Percentiles rank a stretch among this genome's conserved stretches.
These are phyloP conservation scores for Pimephales promelas DNA, from an alignment of 2,113 vertebrate genomes.

Conservation along the genomic window DNA sequence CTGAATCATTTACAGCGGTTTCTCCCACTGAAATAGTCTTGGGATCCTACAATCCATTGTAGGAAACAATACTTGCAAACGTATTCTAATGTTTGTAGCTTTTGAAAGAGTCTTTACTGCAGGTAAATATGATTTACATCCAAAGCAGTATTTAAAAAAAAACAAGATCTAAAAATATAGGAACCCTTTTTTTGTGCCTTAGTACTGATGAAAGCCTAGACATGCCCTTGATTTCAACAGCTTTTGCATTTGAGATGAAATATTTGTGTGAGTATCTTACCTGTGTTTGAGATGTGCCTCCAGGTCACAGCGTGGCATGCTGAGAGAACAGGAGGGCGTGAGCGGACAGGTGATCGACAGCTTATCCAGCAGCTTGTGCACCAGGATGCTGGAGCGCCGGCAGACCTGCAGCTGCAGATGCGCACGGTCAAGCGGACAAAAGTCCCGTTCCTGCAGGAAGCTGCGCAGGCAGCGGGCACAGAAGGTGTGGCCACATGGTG, in stretches of 20 bases:
- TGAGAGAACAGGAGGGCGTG: conserved; percentile 84
- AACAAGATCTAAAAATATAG: no score
- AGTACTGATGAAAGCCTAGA: no score
- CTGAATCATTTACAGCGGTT: neutral
- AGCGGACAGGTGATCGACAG: conserved; percentile 90
- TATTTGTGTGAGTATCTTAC: conserved; percentile 69
- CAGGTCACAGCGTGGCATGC: conserved; percentile 94
- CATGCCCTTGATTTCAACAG: neutral
- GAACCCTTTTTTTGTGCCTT: no score
- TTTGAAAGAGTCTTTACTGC: no score
- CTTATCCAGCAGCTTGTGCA: conserved; percentile 97
- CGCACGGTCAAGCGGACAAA: conserved; percentile 94
- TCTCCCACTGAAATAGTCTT: neutral
- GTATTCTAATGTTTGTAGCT: no score
- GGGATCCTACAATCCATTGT: neutral
- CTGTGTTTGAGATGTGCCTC: conserved; percentile 97
- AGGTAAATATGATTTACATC: no score
- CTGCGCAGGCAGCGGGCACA: conserved; percentile 96
- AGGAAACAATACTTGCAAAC: no score
- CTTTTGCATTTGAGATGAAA: neutral
- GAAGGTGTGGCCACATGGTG: conserved; percentile 98
- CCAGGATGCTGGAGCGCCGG: conserved; percentile 95
- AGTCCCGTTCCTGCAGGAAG: conserved; percentile 96
- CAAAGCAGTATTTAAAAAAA: no score
- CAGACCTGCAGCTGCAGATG: conserved; percentile 91